These are phyloP conservation scores for Sympetrum striolatum DNA, from an alignment of 2,888 invertebrate genomes.

Conservation along the genomic window DNA sequence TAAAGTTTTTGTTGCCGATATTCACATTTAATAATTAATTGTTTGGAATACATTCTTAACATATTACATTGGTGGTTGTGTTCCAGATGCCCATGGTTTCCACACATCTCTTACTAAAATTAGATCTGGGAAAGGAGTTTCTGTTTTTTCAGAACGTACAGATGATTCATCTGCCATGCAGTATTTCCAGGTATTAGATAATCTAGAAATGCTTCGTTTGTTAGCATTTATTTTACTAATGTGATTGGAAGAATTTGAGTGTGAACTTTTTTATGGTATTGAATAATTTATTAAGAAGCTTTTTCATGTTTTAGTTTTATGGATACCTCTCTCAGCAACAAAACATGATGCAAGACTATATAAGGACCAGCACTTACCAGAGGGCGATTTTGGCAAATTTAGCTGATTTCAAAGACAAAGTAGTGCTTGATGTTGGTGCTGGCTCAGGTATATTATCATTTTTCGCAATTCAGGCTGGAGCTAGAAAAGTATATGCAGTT, in stretches of 20 bases:
- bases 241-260: neutral
- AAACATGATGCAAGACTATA: conserved; percentile 99
- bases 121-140: conserved; percentile 74
- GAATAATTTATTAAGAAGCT: conserved; percentile 14
- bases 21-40: too few species aligned
- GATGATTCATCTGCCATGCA: conserved; percentile 98
- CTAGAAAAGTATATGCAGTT: conserved; percentile 96
- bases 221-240: too few species aligned
- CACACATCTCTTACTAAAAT: conserved; percentile 76
- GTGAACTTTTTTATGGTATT: neutral
- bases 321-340: conserved; percentile 99
- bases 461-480: conserved; percentile 97
- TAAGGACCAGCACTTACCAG: conserved; percentile 97
- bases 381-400: conserved; percentile 93
- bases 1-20: too few species aligned
- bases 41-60: too few species aligned
- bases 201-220: too few species aligned
- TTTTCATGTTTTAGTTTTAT: conserved; percentile 76
- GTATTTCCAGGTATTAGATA: conserved; percentile 79
- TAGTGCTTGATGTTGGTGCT: conserved; percentile 96
- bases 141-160: conserved; percentile 93
- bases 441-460: conserved; percentile 98
- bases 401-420: conserved; percentile 90
- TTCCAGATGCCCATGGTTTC: conserved; percentile 74
- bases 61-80: neutral